phyloP scores from a whole-genome alignment of 2,113 vertebrate genomes.

The Oxyruncus cristatus region DNA sequence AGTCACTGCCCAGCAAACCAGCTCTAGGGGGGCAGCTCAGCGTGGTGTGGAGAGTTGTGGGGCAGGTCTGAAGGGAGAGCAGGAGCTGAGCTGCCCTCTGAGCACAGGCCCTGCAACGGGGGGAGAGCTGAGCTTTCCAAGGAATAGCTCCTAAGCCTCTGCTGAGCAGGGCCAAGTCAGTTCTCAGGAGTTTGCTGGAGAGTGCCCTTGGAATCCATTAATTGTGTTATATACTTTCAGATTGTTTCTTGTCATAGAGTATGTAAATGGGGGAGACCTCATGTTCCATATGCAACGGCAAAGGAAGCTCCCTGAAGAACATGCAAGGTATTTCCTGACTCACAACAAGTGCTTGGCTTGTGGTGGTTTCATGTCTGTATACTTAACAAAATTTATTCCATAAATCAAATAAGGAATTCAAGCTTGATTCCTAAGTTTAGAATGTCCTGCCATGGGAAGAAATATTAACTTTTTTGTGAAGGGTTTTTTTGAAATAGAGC shows the following conservation, averaged over 20 bases:
- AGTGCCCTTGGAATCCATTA: neutral
- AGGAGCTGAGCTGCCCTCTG: neutral
- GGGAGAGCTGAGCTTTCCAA: neutral
- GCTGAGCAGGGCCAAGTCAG: accelerated
- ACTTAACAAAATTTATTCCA: neutral
- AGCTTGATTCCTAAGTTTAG: neutral
- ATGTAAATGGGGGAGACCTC: constrained; percentile 95
- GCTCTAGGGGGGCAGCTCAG: neutral
- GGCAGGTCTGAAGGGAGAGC: neutral
- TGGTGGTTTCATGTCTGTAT: neutral
- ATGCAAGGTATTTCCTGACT: constrained; percentile 81
- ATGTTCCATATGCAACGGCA: constrained; percentile 99
- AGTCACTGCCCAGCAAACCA: neutral
- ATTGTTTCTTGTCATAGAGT: constrained; percentile 97
- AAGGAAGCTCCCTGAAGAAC: constrained; percentile 95
- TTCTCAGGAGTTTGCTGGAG: neutral
- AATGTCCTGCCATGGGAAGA: neutral
- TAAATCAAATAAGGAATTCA: neutral
- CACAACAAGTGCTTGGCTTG: accelerated
- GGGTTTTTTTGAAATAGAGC: neutral
- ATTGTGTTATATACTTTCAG: constrained; percentile 66
- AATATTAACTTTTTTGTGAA: neutral
- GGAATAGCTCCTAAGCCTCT: accelerated
- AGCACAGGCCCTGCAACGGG: neutral
- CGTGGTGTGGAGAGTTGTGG: neutral